These are phyloP conservation scores for Meandrina meandrites DNA, from an alignment of 92 coral and sea anemone species.

Conservation along the genomic window DNA sequence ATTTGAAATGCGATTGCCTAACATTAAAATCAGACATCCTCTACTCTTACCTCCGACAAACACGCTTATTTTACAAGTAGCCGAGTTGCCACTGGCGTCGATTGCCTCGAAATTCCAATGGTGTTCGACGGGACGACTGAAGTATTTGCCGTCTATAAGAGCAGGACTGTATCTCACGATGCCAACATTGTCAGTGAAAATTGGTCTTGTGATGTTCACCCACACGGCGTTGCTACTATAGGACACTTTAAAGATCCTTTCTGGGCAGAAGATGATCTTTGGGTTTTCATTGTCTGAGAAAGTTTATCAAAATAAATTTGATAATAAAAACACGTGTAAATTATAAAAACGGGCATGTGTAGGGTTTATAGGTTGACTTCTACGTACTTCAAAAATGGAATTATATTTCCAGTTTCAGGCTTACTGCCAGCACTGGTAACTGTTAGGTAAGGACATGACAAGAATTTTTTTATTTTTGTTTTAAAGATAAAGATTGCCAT, in stretches of 20 bases:
- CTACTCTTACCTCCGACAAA: slow-evolving; percentile 12
- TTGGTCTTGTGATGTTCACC: slow-evolving; percentile 19
- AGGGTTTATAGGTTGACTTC: too few relatives aligned
- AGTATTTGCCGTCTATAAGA: slow-evolving; percentile 9
- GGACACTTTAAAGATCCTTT: slow-evolving; percentile 3
- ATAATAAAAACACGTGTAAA: too few relatives aligned
- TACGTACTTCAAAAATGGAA: too few relatives aligned
- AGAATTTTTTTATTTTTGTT: too few relatives aligned
- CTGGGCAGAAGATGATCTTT: slow-evolving; percentile 22
- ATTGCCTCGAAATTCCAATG: neutral
- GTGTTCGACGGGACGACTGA: neutral
- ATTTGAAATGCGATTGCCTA: neutral
- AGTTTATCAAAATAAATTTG: neutral
- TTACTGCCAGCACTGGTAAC: too few relatives aligned
- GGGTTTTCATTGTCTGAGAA: slow-evolving; percentile 9
- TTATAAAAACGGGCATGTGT: neutral
- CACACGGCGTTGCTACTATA: neutral
- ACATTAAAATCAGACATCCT: neutral
- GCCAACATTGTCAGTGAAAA: slow-evolving; percentile 24
- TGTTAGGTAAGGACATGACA: too few relatives aligned
- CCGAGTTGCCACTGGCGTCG: slow-evolving; percentile 12
- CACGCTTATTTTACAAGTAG: neutral
- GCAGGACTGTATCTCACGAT: neutral
- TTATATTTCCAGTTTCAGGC: too few relatives aligned
- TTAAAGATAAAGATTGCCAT: too few relatives aligned